Evolutionary conservation across 2,113 vertebrate species (phyloP).

Genomic region (Gymnorhina tibicen): DNA sequence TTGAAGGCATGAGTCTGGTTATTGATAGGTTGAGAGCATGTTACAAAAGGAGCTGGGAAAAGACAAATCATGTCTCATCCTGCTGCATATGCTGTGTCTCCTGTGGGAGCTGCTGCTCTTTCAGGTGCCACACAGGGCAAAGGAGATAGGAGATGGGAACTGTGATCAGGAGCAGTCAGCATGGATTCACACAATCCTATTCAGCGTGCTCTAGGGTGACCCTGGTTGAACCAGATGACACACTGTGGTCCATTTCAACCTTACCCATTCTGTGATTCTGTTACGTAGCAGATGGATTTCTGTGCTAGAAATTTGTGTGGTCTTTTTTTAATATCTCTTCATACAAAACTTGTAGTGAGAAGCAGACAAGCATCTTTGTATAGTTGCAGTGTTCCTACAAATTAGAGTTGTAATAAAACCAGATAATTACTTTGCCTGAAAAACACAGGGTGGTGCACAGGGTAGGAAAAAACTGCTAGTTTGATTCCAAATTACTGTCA

Average conservation of each 20-base stretch:
- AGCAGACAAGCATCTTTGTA: neutral
- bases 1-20: neutral
- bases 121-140: neutral
- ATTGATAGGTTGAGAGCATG: neutral
- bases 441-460: neutral
- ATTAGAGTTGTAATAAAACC: neutral
- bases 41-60: neutral
- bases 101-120: neutral
- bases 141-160: neutral
- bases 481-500: neutral
- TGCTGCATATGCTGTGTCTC: neutral
- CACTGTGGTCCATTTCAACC: neutral
- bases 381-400: neutral
- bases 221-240: neutral
- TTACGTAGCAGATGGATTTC: neutral
- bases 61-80: neutral
- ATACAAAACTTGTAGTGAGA: neutral
- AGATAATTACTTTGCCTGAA: neutral
- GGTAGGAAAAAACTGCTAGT: neutral
- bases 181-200: neutral
- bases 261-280: neutral
- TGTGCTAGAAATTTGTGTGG: neutral
- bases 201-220: neutral
- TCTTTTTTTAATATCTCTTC: neutral
- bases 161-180: neutral